These are phyloP conservation scores for Macquaria australasica DNA, from an alignment of 2,113 vertebrate species.

Conservation along the genomic window DNA sequence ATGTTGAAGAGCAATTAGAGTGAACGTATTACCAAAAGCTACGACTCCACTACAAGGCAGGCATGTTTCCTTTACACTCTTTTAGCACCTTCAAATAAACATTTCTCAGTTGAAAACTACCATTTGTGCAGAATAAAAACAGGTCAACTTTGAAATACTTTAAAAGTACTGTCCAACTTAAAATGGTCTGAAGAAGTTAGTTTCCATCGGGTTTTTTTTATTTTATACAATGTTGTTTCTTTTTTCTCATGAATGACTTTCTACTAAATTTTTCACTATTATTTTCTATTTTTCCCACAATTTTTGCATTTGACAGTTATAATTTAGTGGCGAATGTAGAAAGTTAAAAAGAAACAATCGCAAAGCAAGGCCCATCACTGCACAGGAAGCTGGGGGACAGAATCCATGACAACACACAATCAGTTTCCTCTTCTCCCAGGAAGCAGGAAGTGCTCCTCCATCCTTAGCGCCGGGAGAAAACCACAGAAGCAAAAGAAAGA, in stretches of 20 bases:
- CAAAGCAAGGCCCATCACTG: conserved; percentile 95
- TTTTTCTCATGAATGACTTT: conserved; percentile 90
- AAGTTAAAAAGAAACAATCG: conserved; percentile 94
- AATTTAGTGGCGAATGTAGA: conserved; percentile 95
- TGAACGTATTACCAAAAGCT: conserved; percentile 92
- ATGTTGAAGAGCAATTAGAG: conserved; percentile 94
- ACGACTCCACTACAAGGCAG: conserved; percentile 98
- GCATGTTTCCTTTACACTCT: conserved; percentile 92
- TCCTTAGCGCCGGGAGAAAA: conserved; percentile 83
- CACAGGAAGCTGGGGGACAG: conserved; percentile 94
- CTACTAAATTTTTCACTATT: conserved; percentile 82
- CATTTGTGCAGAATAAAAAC: conserved; percentile 94
- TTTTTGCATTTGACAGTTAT: conserved; percentile 88
- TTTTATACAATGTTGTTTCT: conserved; percentile 85
- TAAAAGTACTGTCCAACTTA: conserved; percentile 85
- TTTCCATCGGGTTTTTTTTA: conserved; percentile 75
- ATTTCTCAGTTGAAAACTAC: conserved; percentile 94
- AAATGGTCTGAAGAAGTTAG: conserved; percentile 88
- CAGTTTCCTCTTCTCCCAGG: conserved; percentile 80
- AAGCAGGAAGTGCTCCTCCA: conserved; percentile 80
- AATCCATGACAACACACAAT: conserved; percentile 91
- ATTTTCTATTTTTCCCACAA: conserved; percentile 70
- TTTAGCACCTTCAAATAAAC: conserved; percentile 97
- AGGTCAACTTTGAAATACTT: conserved; percentile 92
- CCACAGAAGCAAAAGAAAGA: conserved; percentile 89